phyloP scores from a whole-genome alignment of 2,888 invertebrate species.

The Cantharis rufa region DNA sequence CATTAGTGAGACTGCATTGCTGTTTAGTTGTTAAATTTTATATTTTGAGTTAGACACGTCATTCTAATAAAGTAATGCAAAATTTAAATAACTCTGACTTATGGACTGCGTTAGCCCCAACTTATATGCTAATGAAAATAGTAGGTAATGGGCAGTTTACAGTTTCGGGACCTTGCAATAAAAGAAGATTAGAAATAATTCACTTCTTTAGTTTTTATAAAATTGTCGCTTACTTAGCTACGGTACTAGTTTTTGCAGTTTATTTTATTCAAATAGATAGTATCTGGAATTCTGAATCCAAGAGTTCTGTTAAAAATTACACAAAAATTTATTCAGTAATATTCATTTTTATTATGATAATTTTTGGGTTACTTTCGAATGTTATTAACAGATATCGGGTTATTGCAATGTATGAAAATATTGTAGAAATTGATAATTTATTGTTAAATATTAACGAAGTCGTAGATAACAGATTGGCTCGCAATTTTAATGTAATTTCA shows the following conservation, averaged over 20 bases:
- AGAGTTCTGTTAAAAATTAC: too few relatives aligned
- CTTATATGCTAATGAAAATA: background rate
- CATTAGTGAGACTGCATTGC: background rate
- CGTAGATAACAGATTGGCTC: too few relatives aligned
- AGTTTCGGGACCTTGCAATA: background rate
- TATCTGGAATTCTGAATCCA: background rate
- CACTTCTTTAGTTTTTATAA: background rate
- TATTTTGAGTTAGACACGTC: background rate
- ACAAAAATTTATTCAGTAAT: too few relatives aligned
- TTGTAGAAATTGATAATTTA: background rate
- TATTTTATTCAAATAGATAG: background rate
- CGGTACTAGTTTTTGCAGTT: too few relatives aligned
- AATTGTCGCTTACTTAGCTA: background rate
- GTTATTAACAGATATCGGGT: background rate
- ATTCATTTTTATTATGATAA: background rate
- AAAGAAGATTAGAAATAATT: background rate
- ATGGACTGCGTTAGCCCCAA: background rate
- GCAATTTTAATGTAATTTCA: background rate
- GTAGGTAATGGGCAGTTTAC: background rate
- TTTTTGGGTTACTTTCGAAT: background rate
- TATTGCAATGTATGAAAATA: background rate
- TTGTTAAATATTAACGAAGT: background rate
- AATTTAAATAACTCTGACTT: background rate
- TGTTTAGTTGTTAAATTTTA: too few relatives aligned
- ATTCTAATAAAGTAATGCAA: background rate